These are phyloP conservation scores for Anabacerthia variegaticeps DNA, from an alignment of 2,797 vertebrate genomes.

Conservation along the genomic window DNA sequence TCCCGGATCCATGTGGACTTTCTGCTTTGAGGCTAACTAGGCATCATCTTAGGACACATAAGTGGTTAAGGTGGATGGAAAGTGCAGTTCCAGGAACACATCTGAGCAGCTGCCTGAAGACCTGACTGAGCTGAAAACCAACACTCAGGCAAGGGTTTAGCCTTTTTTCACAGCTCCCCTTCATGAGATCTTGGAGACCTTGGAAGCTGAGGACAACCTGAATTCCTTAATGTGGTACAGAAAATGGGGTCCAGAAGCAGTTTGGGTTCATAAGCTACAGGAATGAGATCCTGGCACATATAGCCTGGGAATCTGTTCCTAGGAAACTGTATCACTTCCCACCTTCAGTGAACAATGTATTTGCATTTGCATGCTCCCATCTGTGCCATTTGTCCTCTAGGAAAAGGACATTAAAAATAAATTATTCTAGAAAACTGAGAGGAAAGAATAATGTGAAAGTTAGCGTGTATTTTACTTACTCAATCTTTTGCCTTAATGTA, in stretches of 20 bases:
- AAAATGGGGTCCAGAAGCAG: background rate
- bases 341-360: background rate
- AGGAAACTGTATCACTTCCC: background rate
- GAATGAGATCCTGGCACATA: background rate
- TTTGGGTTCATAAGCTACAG: background rate
- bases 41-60: background rate
- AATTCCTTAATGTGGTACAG: background rate
- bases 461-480: background rate
- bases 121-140: background rate
- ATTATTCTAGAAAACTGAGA: background rate
- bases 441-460: background rate
- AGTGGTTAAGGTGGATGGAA: background rate
- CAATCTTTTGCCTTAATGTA: background rate
- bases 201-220: background rate
- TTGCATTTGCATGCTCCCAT: background rate
- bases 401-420: background rate
- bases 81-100: background rate
- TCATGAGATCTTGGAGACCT: background rate
- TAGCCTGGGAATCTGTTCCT: fast-evolving
- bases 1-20: background rate
- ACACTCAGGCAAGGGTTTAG: background rate
- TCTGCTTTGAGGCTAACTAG: background rate
- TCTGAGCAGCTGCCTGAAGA: background rate
- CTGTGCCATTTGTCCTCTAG: background rate
- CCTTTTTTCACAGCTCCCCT: background rate